Percentiles rank a stretch among this genome's conserved stretches.
phyloP scores from a whole-genome alignment of 2,113 vertebrate genomes.

The Cromileptes altivelis region DNA sequence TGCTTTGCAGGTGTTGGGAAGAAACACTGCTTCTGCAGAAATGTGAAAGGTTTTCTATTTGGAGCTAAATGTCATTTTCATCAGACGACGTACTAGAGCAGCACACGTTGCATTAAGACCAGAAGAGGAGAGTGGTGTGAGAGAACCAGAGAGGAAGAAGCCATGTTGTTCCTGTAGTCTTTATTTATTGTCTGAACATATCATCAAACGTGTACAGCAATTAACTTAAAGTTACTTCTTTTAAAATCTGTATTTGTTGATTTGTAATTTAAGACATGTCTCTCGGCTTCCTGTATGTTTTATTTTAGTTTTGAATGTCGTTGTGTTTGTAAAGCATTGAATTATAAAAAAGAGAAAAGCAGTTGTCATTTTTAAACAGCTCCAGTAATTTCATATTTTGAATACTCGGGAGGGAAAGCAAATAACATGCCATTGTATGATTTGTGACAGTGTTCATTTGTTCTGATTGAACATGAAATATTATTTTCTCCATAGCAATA shows the following conservation, averaged over 20 bases:
- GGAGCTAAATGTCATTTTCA: neutral
- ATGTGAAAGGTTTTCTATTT: slow-evolving; percentile 5
- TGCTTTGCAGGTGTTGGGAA: neutral
- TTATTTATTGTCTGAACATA: slow-evolving; percentile 51
- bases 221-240: slow-evolving; percentile 29
- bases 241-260: slow-evolving; percentile 1
- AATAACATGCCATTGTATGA: neutral
- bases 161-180: slow-evolving; percentile 22
- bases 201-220: slow-evolving; percentile 23
- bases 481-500: slow-evolving; percentile 23
- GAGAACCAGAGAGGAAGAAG: slow-evolving; percentile 12
- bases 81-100: neutral
- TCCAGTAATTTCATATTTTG: slow-evolving; percentile 43
- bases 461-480: slow-evolving; percentile 6
- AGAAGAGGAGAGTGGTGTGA: neutral
- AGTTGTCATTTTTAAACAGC: slow-evolving; percentile 15
- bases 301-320: neutral
- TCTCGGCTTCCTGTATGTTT: neutral
- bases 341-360: neutral
- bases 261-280: slow-evolving; percentile 22
- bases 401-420: neutral
- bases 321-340: slow-evolving; percentile 1
- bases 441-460: neutral
- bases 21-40: neutral
- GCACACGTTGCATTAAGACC: neutral